Evolutionary conservation across 2,113 vertebrate genomes (phyloP).

Genomic region (Pterocles burchelli): DNA sequence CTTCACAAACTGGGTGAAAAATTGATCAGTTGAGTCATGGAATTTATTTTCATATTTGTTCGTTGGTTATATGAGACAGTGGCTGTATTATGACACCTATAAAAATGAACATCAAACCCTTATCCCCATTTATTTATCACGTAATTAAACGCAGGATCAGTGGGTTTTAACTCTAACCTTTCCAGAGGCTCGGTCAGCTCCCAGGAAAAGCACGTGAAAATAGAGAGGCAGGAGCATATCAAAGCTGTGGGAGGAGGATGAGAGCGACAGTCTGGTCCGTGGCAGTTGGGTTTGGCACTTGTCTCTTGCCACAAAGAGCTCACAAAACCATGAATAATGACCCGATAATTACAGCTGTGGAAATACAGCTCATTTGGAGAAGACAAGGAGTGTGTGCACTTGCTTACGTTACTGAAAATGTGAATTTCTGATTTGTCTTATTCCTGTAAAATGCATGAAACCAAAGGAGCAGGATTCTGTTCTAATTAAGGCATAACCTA

Average conservation of each 20-base stretch:
- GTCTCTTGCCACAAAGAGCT: neutral
- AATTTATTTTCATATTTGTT: neutral
- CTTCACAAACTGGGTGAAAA: neutral
- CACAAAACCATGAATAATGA: neutral
- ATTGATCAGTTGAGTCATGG: neutral
- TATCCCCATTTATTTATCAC: neutral
- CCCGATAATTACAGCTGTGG: neutral
- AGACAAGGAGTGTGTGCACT: neutral
- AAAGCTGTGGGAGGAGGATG: neutral
- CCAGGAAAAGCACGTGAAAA: neutral
- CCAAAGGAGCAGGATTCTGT: neutral
- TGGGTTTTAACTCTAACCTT: neutral
- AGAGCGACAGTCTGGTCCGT: fast-evolving
- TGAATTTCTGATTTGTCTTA: neutral
- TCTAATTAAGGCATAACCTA: neutral
- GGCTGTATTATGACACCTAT: neutral
- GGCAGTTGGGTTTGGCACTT: neutral
- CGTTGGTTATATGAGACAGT: neutral
- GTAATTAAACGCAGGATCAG: neutral
- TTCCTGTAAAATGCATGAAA: neutral
- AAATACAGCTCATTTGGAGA: neutral
- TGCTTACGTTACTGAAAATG: neutral
- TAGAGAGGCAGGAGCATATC: neutral
- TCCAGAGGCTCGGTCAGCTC: neutral
- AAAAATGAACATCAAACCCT: neutral